These are phyloP conservation scores for Lepus townsendii DNA, from an alignment of 2,797 vertebrate genomes.

Conservation along the genomic window DNA sequence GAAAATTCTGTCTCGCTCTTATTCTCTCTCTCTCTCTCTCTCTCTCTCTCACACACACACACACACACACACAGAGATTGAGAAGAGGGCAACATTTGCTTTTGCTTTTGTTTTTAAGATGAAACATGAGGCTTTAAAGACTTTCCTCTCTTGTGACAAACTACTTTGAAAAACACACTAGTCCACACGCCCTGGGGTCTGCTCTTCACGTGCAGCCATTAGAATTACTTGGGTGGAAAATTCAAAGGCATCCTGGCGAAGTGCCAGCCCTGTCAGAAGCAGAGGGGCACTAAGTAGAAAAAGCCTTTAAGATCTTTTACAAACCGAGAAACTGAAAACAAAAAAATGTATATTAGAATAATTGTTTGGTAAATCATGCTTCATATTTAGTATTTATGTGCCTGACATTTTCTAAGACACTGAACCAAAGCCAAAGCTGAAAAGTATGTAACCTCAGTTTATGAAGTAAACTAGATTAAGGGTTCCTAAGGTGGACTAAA, in stretches of 20 bases:
- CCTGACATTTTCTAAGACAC: neutral
- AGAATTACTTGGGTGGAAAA: neutral
- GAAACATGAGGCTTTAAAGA: neutral
- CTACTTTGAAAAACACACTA: neutral
- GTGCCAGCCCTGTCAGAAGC: neutral
- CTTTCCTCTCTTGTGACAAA: neutral
- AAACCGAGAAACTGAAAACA: conserved; percentile 45
- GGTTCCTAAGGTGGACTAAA: neutral
- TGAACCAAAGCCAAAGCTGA: neutral
- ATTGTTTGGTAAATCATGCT: neutral
- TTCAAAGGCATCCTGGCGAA: neutral
- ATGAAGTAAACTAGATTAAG: neutral
- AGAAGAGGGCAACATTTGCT: neutral
- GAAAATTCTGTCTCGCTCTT: neutral
- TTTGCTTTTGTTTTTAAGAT: conserved; percentile 40
- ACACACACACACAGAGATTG: neutral
- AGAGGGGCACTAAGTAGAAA: neutral
- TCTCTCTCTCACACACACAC: neutral
- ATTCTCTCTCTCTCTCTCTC: neutral
- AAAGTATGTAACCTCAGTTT: neutral
- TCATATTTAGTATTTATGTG: neutral
- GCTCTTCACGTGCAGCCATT: neutral
- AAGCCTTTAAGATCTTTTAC: neutral
- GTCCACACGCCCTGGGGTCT: accelerated
- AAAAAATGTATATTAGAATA: neutral